phyloP scores from a whole-genome alignment of 1,140 invertebrate species.

The Carcinoscorpius rotundicauda region DNA sequence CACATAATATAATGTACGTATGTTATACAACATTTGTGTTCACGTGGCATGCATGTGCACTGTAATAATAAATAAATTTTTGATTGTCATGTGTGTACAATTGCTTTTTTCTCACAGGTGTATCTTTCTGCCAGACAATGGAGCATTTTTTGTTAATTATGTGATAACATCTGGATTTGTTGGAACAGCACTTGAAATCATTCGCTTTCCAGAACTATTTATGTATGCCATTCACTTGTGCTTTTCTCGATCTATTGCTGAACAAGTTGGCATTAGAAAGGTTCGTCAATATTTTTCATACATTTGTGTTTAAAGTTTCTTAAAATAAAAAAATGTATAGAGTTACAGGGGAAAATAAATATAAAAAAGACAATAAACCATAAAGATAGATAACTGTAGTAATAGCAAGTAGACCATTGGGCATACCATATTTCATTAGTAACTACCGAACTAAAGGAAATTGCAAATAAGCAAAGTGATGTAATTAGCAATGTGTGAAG shows the following conservation, averaged over 20 bases:
- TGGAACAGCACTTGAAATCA: conserved; percentile 71
- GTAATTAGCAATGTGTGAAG: too few relatives aligned
- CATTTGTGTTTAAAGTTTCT: neutral
- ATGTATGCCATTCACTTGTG: conserved; percentile 47
- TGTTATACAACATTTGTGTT: too few relatives aligned
- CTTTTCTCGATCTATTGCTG: conserved; percentile 49
- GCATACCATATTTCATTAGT: too few relatives aligned
- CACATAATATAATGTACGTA: too few relatives aligned
- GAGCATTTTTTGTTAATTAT: conserved; percentile 93
- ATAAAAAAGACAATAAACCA: too few relatives aligned
- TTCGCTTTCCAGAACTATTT: conserved; percentile 81
- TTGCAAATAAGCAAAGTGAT: too few relatives aligned
- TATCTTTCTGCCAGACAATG: conserved; percentile 85
- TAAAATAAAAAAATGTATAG: too few relatives aligned
- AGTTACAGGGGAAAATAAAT: too few relatives aligned
- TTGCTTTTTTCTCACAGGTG: conserved; percentile 38
- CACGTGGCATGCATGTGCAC: too few relatives aligned
- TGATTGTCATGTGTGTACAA: neutral
- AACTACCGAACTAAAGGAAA: too few relatives aligned
- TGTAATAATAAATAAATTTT: neutral
- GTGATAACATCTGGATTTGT: conserved; percentile 86
- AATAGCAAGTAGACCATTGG: too few relatives aligned
- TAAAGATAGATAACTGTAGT: too few relatives aligned
- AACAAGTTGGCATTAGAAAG: conserved; percentile 32
- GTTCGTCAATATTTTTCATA: neutral